Conservation (phyloP, 2,113 vertebrate genomes). For the Varanus komodoensis region DNA sequence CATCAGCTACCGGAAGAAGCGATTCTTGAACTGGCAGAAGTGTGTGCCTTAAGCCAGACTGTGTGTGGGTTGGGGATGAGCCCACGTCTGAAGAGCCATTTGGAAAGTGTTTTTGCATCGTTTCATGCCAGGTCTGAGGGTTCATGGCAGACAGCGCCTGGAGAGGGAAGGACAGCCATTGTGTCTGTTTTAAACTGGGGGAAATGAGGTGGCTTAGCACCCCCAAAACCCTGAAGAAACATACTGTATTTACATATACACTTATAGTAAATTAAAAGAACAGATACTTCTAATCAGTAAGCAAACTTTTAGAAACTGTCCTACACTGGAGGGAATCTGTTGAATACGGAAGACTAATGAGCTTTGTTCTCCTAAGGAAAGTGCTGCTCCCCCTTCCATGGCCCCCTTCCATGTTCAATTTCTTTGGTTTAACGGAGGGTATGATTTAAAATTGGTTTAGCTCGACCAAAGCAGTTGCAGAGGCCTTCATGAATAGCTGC, state of each 20-base stretch:
- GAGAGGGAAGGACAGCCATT: too few relatives aligned
- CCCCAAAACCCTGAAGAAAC: too few relatives aligned
- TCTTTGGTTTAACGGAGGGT: conserved; percentile 22
- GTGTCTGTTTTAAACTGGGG: not conserved
- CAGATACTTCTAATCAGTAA: not conserved
- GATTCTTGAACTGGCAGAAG: too few relatives aligned
- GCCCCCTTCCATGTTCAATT: not conserved
- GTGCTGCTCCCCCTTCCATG: not conserved
- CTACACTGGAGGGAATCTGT: conserved; percentile 5
- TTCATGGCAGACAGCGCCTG: not conserved
- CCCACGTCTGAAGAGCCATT: fast-evolving
- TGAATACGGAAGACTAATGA: conserved; percentile 22
- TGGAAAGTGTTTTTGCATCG: not conserved
- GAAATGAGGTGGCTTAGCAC: not conserved
- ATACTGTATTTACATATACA: too few relatives aligned
- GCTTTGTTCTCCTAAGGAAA: conserved; percentile 6
- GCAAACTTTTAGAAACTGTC: not conserved
- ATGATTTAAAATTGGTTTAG: conserved; percentile 30
- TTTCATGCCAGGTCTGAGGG: not conserved
- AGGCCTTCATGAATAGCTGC: not conserved
- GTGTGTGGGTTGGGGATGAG: too few relatives aligned
- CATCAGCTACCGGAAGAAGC: too few relatives aligned
- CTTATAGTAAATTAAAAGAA: not conserved
- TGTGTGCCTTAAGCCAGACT: not conserved
- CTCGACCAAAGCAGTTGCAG: not conserved